Percentiles rank a stretch among this genome's conserved stretches.
Evolutionary conservation across 2,113 vertebrate genomes (phyloP).

Genomic region (Rhea americana): DNA sequence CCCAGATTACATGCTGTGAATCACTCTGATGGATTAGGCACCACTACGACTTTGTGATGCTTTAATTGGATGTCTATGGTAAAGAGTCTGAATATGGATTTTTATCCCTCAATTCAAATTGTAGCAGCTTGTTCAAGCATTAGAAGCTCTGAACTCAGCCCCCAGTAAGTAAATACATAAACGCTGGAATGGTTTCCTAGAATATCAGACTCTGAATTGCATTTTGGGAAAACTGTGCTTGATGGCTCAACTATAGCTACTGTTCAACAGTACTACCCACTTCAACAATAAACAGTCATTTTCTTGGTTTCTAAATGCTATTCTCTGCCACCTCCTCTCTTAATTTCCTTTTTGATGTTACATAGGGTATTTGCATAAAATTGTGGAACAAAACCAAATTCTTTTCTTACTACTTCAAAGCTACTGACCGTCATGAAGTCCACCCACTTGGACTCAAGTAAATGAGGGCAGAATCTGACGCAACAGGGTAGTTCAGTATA

Average conservation of each 20-base stretch:
- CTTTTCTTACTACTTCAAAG: conserved; percentile 51
- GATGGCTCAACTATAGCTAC: neutral
- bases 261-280: neutral
- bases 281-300: neutral
- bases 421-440: conserved; percentile 30
- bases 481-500: conserved; percentile 8
- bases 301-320: conserved; percentile 11
- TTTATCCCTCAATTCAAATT: neutral
- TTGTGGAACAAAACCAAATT: conserved; percentile 32
- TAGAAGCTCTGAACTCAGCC: neutral
- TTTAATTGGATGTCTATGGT: neutral
- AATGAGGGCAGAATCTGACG: conserved; percentile 38
- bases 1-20: neutral
- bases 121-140: neutral
- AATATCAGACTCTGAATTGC: neutral
- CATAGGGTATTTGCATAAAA: conserved; percentile 51
- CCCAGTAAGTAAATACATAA: neutral
- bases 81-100: neutral
- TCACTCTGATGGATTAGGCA: neutral
- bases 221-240: neutral
- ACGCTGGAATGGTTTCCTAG: neutral
- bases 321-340: conserved; percentile 23
- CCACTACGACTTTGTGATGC: neutral
- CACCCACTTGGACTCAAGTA: neutral
- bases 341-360: conserved; percentile 57